Percentiles rank a stretch among this genome's conserved stretches.
Evolutionary conservation across 2,797 vertebrate species (phyloP).

Genomic region (Setipinna tenuifilis): DNA sequence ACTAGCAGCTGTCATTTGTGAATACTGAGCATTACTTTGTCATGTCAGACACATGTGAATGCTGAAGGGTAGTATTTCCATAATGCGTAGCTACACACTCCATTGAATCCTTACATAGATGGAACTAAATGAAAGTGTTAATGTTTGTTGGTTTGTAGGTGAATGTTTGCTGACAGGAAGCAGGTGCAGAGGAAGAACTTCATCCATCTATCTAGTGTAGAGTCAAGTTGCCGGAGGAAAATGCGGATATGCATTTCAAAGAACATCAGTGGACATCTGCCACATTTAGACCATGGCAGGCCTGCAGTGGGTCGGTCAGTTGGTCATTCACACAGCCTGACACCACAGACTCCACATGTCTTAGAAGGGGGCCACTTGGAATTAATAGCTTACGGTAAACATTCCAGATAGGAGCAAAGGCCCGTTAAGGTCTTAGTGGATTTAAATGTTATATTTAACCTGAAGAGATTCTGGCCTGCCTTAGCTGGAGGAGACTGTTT

Average conservation of each 20-base stretch:
- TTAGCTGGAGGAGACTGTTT: background rate
- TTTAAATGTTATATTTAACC: constrained; percentile 59
- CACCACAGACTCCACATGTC: constrained; percentile 33
- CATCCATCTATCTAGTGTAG: constrained; percentile 41
- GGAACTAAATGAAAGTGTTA: background rate
- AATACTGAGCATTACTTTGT: background rate
- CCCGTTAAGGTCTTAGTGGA: constrained; percentile 57
- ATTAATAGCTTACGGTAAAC: constrained; percentile 58
- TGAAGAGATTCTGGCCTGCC: constrained; percentile 3
- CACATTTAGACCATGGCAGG: constrained; percentile 52
- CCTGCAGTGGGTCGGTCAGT: constrained; percentile 25
- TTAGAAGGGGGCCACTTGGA: constrained; percentile 47
- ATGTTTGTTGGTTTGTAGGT: constrained; percentile 30
- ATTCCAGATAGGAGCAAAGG: constrained; percentile 44
- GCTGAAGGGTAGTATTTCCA: background rate
- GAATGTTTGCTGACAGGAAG: constrained; percentile 50
- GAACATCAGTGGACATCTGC: constrained; percentile 51
- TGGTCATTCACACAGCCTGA: constrained; percentile 35
- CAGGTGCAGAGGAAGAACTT: constrained; percentile 46
- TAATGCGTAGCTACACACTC: background rate
- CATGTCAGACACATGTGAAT: background rate
- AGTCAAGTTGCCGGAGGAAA: constrained; percentile 50
- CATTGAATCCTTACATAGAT: background rate
- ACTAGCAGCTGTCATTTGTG: constrained; percentile 37
- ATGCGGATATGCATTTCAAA: constrained; percentile 49